phyloP scores from a whole-genome alignment of 2,797 vertebrate genomes.

The Cossypha polioptera region DNA sequence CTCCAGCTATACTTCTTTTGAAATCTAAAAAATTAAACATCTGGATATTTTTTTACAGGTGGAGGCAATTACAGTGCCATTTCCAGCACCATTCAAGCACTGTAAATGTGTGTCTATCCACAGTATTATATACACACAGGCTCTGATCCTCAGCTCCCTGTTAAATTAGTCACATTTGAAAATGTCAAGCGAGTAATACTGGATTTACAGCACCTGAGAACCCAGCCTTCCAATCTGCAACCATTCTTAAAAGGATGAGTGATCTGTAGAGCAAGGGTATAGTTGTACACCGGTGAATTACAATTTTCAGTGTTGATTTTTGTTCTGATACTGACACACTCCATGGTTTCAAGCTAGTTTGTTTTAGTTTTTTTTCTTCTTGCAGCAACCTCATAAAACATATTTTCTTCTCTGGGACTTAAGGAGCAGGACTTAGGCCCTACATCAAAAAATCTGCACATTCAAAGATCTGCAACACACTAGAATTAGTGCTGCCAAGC shows the following conservation, averaged over 20 bases:
- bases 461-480: neutral
- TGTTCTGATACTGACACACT: neutral
- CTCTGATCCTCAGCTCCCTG: constrained; percentile 17
- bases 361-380: neutral
- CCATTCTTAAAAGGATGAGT: neutral
- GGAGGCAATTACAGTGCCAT: neutral
- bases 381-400: neutral
- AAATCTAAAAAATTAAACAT: constrained; percentile 27
- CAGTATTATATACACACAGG: neutral
- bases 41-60: constrained; percentile 5
- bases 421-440: neutral
- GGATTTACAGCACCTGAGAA: neutral
- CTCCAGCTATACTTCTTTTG: neutral
- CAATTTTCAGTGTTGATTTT: neutral
- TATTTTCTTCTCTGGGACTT: neutral
- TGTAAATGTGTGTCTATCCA: neutral
- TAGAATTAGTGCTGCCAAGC: neutral
- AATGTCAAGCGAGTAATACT: neutral
- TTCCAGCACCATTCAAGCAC: neutral
- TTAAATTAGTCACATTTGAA: neutral
- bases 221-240: neutral
- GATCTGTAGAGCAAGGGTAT: neutral
- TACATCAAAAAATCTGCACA: neutral
- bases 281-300: neutral
- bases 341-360: neutral